Base-by-base conservation (phyloP, 2,888 invertebrate species). In the Sinopyrophorus schimmeli region DNA sequence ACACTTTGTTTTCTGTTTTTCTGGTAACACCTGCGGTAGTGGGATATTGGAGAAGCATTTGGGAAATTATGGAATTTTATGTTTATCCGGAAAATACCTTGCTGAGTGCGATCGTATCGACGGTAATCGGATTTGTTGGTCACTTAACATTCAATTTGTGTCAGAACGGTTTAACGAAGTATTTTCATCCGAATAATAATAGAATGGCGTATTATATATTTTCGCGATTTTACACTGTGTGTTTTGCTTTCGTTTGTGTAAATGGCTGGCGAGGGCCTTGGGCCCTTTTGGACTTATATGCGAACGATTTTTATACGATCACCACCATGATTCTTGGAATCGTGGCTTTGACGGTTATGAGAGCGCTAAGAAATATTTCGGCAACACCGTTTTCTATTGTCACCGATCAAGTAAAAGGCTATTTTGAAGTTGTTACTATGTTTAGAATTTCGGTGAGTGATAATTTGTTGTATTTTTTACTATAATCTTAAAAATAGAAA, bases 241-340 rank as follows among this genome's bases (percentile, higher is more conserved):
- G 84, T 56, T 91, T 87, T 65, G 89, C 86, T 5, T 80, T 87
- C 61, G 84, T 87, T 53, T 91, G 91, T 70, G 90, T 92, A 27
- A 91, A 89, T 65, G 88, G 88, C 50, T 93, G 92, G 92, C 79
- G 92, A 5, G 92, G 92, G 1, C 82, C 86, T 28, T 93, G 92
- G 92, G 78, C 80, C 60, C 75, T 83, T 34, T 77, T 91, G 62
- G 90, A 91, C 67, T 76, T 83, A 67, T 82, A 86, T 62, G 86
- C 86, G 21, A 76, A 75, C 59, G 80, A 77, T 66, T 76, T 73
- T 39, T 76, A 74, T 47, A 79, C 82, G 55, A 77, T 87, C 49
- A 77, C 81, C 5, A 83, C 85, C 0, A 84, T 85, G 5, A 72
- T 80, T 21, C 79, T 86, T 5, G 84, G 87, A 3, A 74, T 87